Evolutionary conservation across 2,888 invertebrate genomes (phyloP).

Genomic region (Neuroscelio doddi): DNA sequence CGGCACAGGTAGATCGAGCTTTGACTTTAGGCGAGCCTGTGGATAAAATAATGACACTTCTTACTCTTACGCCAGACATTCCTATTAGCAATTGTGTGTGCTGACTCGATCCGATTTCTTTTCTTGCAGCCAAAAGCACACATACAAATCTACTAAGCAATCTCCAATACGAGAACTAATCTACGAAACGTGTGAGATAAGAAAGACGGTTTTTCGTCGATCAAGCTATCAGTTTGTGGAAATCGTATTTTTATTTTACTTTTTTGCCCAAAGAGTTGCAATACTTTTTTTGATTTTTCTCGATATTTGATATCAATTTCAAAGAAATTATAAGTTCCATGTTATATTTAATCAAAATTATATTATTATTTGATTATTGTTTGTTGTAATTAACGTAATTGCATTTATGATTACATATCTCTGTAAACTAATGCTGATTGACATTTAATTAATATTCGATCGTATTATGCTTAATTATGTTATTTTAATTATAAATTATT

Average conservation of each 20-base stretch:
- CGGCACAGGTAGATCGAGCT: conserved; percentile 32
- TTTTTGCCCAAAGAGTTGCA: too few relatives aligned
- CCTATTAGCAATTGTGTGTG: conserved; percentile 48
- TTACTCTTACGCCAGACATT: conserved; percentile 43
- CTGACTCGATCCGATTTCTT: conserved; percentile 40
- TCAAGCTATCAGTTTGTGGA: neutral
- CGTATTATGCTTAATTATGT: too few relatives aligned
- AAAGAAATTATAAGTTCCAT: too few relatives aligned
- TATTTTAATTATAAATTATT: too few relatives aligned
- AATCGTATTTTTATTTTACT: neutral
- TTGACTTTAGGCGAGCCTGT: conserved; percentile 19
- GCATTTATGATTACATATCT: too few relatives aligned
- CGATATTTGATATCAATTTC: too few relatives aligned
- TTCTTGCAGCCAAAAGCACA: conserved; percentile 21
- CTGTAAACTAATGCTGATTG: too few relatives aligned
- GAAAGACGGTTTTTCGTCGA: neutral
- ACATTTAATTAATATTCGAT: too few relatives aligned
- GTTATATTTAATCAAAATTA: too few relatives aligned
- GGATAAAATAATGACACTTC: conserved; percentile 40
- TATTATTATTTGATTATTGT: too few relatives aligned
- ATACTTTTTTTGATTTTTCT: too few relatives aligned
- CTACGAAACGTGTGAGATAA: conserved; percentile 17
- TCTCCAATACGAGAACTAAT: conserved; percentile 28
- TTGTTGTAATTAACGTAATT: too few relatives aligned
- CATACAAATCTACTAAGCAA: conserved; percentile 21